Evolutionary conservation across 2,113 vertebrate species (phyloP), one percentile per base, ranked within the genome.

Genomic region (Cavia porcellus): DNA sequence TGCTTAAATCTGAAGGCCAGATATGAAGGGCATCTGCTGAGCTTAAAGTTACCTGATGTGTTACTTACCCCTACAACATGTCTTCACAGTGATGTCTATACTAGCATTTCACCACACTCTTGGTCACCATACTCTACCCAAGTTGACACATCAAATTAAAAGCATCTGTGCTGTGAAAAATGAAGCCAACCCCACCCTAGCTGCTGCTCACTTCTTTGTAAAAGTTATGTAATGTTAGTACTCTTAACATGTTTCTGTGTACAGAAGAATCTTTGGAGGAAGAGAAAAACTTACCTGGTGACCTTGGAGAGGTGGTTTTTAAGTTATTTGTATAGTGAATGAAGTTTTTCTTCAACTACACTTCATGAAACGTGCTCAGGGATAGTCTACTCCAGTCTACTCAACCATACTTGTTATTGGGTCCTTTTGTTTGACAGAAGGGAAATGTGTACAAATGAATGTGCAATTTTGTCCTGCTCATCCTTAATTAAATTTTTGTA

Each of bases 401-500:
- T 47, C 59, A 80, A 22, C 20, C 32, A 32, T 55, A 5, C 1
- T 35, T 38, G 66, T 92, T 87, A 61, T 42, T 75, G 28, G 13
- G 66, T 47, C 66, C 57, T 87, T 32, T 89, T 68, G 17, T 52
- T 4, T 93, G 75, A 24, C 25, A 50, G 72, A 83, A 86, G 52
- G 25, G 57, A 87, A 88, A 20, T 15, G 57, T 77, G 0, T 79
- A 64, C 68, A 85, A 55, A 80, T 13, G 55, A 81, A 75, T 90
- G 5, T 59, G 24, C 22, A 14, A n/a, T 86, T 93, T 93, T 35
- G 61, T 85, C 38, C 94, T 81, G 38, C 66, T 92, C 55, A 87
- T 92, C 35, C 52, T 92, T 94, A 86, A 92, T 95, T 91, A 89
- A 84, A 90, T 81, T 42, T 55, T 82, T 89, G 30, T 45, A 45